A percentile compares a stretch with the other conserved stretches of the same genome.
Evolutionary conservation across 2,113 vertebrate species (phyloP).

Genomic region (Coptodon rendalli): DNA sequence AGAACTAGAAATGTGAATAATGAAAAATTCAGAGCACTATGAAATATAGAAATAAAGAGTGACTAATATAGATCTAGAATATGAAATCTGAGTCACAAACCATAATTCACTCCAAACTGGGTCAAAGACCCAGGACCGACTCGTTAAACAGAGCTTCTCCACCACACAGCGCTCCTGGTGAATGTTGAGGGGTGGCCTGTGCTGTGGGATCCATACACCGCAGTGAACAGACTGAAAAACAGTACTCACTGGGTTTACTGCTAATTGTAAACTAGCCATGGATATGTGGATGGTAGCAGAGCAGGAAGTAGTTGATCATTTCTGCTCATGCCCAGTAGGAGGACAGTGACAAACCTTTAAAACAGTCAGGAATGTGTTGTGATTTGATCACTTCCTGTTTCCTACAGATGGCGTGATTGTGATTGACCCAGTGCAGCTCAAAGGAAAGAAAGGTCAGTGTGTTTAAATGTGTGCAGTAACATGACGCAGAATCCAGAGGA

Average conservation of each 20-base stretch:
- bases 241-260: not conserved
- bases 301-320: not conserved
- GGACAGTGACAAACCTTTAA: not conserved
- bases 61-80: not conserved
- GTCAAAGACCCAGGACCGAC: not conserved
- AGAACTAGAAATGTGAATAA: not conserved
- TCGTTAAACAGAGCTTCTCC: not conserved
- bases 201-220: not conserved
- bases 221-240: not conserved
- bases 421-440: conserved; percentile 79
- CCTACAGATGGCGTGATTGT: conserved; percentile 85
- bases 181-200: not conserved
- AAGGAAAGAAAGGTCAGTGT: conserved; percentile 80
- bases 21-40: not conserved
- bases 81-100: not conserved
- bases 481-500: not conserved
- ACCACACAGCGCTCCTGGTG: not conserved
- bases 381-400: not conserved
- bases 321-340: not conserved
- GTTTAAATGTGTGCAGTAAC: not conserved
- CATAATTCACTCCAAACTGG: not conserved
- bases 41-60: not conserved
- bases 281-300: not conserved
- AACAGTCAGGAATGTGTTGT: not conserved
- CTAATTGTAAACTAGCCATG: not conserved